Conservation (phyloP, 2,888 invertebrate species). For the Brenthis daphne region DNA sequence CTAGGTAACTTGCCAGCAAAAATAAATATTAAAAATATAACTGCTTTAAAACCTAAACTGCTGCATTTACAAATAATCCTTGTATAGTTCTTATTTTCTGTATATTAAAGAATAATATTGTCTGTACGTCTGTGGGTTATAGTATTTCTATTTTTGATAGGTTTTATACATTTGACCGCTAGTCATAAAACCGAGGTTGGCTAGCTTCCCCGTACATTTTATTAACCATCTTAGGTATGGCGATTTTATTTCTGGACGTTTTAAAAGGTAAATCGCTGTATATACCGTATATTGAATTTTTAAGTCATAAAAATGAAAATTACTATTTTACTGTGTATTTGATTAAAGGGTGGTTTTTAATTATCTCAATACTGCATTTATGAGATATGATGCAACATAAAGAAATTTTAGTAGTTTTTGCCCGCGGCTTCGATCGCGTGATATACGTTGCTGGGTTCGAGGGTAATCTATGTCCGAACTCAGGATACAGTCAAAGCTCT, state of each 20-base stretch:
- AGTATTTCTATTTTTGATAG: slow-evolving; percentile 55
- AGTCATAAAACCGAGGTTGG: slow-evolving; percentile 64
- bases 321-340: too few species aligned
- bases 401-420: too few species aligned
- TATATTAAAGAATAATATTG: slow-evolving; percentile 1
- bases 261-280: slow-evolving; percentile 32
- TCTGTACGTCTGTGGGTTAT: slow-evolving; percentile 13
- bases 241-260: slow-evolving; percentile 42
- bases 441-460: too few species aligned
- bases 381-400: too few species aligned
- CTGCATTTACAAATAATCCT: slow-evolving; percentile 6
- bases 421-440: too few species aligned
- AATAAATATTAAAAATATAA: slow-evolving; percentile 39
- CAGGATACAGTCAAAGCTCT: too few species aligned
- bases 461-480: too few species aligned
- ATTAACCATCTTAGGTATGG: slow-evolving; percentile 56
- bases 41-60: slow-evolving; percentile 29
- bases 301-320: too few species aligned
- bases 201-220: slow-evolving; percentile 59
- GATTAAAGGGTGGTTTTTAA: too few species aligned
- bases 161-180: slow-evolving; percentile 67
- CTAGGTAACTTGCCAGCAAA: slow-evolving; percentile 36
- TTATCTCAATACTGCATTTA: too few species aligned
- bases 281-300: neutral
- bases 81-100: slow-evolving; percentile 1